A percentile compares a stretch with the other conserved stretches of the same genome.
Conservation (phyloP, 2,113 vertebrate species). For the Lycaon pictus region DNA sequence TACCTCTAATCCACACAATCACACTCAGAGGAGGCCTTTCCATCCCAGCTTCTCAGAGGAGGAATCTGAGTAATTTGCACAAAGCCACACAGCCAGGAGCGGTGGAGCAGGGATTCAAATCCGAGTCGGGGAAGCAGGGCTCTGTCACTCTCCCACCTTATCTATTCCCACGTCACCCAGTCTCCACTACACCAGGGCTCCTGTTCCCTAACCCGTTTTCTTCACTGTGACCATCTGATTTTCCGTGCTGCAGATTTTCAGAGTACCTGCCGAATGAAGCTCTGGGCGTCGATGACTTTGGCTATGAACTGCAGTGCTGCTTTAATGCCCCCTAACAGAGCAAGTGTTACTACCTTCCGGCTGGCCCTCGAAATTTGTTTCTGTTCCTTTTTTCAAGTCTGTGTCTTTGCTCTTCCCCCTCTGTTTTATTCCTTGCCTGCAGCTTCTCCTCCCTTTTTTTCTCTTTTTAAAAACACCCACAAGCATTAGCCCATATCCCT, state of each 20-base stretch:
- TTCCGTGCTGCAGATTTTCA: neutral
- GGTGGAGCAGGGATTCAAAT: neutral
- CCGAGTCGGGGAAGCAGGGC: accelerated
- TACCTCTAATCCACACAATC: neutral
- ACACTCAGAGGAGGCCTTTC: neutral
- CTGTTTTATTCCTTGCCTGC: neutral
- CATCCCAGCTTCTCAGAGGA: neutral
- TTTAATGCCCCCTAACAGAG: neutral
- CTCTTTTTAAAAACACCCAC: neutral
- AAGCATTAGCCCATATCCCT: neutral
- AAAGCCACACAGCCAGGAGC: neutral
- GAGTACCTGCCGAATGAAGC: neutral
- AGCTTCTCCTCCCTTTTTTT: neutral
- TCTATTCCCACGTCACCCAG: neutral
- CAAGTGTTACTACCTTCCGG: neutral
- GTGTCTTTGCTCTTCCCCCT: neutral
- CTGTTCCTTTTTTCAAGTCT: neutral
- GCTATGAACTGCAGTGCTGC: neutral
- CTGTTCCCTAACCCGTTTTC: neutral
- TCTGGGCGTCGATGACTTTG: neutral
- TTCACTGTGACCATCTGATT: neutral
- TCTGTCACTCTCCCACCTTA: neutral
- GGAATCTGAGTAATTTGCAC: neutral
- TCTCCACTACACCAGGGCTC: neutral
- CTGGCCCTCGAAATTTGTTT: neutral